phyloP scores from a whole-genome alignment of 2,888 invertebrate species.

The Mantis religiosa region DNA sequence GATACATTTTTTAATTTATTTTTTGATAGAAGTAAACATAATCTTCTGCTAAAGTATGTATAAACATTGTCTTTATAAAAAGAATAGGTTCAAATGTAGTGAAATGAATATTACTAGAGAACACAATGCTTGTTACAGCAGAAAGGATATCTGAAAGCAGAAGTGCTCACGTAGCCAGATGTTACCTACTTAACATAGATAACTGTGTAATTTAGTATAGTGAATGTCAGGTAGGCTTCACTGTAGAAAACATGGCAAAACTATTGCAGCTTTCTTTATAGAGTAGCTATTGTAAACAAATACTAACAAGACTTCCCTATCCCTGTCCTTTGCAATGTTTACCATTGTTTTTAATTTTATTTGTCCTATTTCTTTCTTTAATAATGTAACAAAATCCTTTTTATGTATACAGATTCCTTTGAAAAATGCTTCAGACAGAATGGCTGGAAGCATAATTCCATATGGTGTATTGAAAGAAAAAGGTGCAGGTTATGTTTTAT shows the following conservation, averaged over 20 bases:
- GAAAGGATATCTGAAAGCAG: not conserved
- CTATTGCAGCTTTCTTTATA: not conserved
- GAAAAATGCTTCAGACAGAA: not conserved
- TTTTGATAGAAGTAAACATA: too few species aligned
- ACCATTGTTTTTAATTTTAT: not conserved
- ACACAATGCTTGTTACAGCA: too few species aligned
- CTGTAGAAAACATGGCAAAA: not conserved
- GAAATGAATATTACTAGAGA: too few species aligned
- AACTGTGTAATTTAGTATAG: not conserved
- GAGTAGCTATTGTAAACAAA: not conserved
- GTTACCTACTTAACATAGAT: not conserved
- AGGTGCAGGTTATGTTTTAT: constrained; percentile 9
- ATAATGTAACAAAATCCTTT: not conserved
- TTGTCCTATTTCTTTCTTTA: too few species aligned
- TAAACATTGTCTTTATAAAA: too few species aligned
- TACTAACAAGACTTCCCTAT: not conserved
- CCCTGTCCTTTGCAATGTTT: not conserved
- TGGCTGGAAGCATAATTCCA: not conserved
- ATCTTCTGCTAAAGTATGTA: too few species aligned
- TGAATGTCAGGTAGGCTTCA: not conserved
- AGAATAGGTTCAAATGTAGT: too few species aligned
- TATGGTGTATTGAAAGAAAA: not conserved
- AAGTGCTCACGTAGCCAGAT: not conserved
- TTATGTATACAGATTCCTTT: not conserved
- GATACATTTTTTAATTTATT: too few species aligned